These are phyloP conservation scores for Holothuria leucospilota DNA, from an alignment of 53 echinoderm and acorn worm genomes.

Conservation along the genomic window DNA sequence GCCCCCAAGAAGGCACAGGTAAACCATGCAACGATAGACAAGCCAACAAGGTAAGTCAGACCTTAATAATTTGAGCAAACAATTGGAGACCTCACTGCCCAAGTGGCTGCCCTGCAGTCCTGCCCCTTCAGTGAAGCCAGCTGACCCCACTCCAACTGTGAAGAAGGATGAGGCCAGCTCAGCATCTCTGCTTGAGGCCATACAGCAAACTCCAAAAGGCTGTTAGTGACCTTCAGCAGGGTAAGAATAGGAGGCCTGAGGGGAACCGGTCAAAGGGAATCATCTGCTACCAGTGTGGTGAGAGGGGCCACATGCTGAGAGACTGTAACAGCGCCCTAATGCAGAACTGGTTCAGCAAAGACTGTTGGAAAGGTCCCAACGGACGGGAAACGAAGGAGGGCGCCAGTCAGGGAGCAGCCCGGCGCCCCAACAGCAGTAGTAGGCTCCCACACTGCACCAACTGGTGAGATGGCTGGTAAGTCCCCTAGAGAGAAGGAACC, in stretches of 20 bases:
- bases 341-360: constrained; percentile 50
- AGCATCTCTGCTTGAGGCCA: too few species aligned
- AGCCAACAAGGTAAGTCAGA: too few species aligned
- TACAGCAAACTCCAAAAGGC: too few species aligned
- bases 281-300: constrained; percentile 68
- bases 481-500: not conserved
- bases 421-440: constrained; percentile 35
- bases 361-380: constrained; percentile 19
- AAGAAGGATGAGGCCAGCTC: too few species aligned
- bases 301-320: constrained; percentile 48
- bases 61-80: not conserved
- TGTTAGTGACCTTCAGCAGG: too few species aligned
- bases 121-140: not conserved
- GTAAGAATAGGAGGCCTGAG: too few species aligned
- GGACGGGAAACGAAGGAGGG: constrained; percentile 50
- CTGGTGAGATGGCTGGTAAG: too few species aligned
- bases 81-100: not conserved
- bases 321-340: constrained; percentile 35
- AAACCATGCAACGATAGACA: not conserved
- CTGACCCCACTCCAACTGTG: not conserved
- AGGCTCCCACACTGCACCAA: not conserved
- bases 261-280: not conserved
- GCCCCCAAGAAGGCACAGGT: not conserved
- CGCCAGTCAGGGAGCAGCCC: constrained; percentile 53
- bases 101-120: not conserved